Evolutionary conservation across 2,113 vertebrate species (phyloP).

Genomic region (Pomatostomus ruficeps): DNA sequence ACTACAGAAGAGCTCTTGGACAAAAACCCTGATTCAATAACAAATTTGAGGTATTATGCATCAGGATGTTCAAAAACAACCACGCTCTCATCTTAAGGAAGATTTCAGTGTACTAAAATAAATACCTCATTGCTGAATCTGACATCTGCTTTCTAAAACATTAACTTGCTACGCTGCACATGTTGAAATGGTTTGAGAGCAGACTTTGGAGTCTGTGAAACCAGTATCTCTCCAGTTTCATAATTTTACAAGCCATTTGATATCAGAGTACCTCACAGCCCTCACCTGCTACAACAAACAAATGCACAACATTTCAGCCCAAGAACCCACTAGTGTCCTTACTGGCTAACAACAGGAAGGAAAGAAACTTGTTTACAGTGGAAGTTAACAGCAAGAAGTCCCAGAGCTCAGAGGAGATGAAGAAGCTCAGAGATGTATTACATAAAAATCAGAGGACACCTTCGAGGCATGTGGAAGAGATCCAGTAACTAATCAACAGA

Average conservation of each 20-base stretch:
- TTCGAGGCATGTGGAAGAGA: background rate
- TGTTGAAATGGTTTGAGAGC: background rate
- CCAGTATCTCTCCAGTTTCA: background rate
- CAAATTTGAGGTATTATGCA: background rate
- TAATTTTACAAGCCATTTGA: background rate
- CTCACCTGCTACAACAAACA: background rate
- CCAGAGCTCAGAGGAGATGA: background rate
- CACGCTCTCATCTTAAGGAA: background rate
- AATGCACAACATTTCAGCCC: background rate
- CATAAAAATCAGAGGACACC: background rate
- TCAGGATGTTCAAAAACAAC: background rate
- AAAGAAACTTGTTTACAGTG: background rate
- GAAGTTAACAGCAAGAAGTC: background rate
- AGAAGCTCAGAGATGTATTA: background rate
- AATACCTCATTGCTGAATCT: background rate
- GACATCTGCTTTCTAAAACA: background rate
- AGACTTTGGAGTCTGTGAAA: background rate
- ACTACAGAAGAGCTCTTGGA: background rate
- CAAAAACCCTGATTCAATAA: background rate
- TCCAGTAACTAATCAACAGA: background rate
- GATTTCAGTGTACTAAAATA: background rate
- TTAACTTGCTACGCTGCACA: background rate
- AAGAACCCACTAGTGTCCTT: background rate
- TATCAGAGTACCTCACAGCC: background rate
- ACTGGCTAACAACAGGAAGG: background rate